These are phyloP conservation scores for Heliconius himera DNA, from an alignment of 1,140 invertebrate genomes.

Conservation along the genomic window DNA sequence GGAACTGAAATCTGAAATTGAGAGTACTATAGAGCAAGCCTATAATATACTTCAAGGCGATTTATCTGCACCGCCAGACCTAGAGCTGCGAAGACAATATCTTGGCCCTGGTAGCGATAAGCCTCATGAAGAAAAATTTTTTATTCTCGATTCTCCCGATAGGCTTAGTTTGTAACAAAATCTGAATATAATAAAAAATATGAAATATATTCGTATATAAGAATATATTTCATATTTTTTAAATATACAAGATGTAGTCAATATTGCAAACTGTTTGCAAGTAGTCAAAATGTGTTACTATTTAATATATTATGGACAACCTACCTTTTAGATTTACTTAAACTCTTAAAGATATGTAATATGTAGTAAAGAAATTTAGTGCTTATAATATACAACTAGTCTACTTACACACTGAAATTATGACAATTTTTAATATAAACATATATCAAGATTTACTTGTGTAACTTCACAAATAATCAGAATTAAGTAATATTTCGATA, in stretches of 20 bases:
- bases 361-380: too few species aligned
- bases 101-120: constrained; percentile 72
- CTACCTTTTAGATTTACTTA: too few species aligned
- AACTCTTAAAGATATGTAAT: too few species aligned
- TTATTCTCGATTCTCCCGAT: constrained; percentile 51
- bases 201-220: not conserved
- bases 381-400: not conserved
- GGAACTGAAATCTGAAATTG: constrained; percentile 76
- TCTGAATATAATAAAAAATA: not conserved
- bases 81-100: constrained; percentile 68
- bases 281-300: too few species aligned
- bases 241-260: too few species aligned
- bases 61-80: constrained; percentile 73
- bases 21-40: constrained; percentile 74
- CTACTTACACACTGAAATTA: not conserved
- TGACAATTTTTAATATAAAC: not conserved
- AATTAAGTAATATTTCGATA: too few species aligned
- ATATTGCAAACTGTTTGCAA: too few species aligned
- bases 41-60: constrained; percentile 75
- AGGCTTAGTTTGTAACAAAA: constrained; percentile 7
- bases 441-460: not conserved
- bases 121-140: constrained; percentile 71
- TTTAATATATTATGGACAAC: too few species aligned
- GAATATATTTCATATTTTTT: too few species aligned
- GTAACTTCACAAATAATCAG: too few species aligned